Evolutionary conservation across 2,113 vertebrate species (phyloP), one percentile per base, ranked within the genome.

Genomic region (Callipepla californica): DNA sequence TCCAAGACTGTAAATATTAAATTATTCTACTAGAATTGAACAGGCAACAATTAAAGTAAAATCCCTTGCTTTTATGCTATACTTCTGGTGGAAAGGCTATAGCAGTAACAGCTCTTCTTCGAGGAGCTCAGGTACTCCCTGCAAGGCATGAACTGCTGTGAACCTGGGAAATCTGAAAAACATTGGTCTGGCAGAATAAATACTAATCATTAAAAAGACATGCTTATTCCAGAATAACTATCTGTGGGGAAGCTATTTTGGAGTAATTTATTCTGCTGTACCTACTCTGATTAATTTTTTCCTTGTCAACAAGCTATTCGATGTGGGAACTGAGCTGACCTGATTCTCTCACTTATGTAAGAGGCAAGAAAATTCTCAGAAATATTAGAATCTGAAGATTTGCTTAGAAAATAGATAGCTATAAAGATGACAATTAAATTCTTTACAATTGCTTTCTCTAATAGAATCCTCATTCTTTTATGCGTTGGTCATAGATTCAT

Each of bases 221-320:
- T 9, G 10, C 22, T 89, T 63, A 83, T 51, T 90, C 70, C 45
- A 88, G 58, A 93, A 25, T 53, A 94, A 65, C 72, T 14, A 67
- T 75, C 85, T 57, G 51, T 1, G 14, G 51, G 89, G 70, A 89
- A 87, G 63, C 72, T 95, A 68, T 66, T 96, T 84, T 70, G 42
- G 80, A 85, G 45, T 90, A 58, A 87, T 91, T 70, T 94, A 89
- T 92, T 93, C 72, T 40, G 66, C 82, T 88, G 61, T 61, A 87
- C 61, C 65, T 89, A 78, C 77, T 75, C 65, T 68, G 69, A 92
- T 85, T 90, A 94, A 80, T 88, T 78, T 95, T 78, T 80, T 7
- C 23, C 61, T 89, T 83, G 81, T 90, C 87, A 87, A 85, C 72
- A 88, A 94, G n/a, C 26, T 66, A 85, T 88, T 87, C 90, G 38